Percentiles rank a stretch among this genome's conserved stretches.
Conservation (phyloP, 2,888 invertebrate species). For the Priocnemis perturbator region DNA sequence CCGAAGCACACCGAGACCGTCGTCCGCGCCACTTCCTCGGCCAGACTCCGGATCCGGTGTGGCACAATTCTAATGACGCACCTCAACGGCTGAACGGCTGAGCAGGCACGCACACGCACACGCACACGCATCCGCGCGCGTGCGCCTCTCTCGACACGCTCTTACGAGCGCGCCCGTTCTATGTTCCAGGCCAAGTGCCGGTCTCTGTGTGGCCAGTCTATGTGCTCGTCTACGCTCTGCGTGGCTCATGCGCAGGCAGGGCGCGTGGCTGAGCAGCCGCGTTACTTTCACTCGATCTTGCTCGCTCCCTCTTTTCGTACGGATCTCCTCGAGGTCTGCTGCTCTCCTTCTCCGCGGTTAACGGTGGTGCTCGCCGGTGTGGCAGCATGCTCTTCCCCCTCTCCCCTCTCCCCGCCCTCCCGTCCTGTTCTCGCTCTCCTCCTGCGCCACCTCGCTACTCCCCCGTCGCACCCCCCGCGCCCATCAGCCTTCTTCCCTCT, state of each 20-base stretch:
- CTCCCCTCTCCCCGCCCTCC: conserved; percentile 33
- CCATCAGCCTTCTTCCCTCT: too few species aligned
- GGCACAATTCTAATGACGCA: conserved; percentile 55
- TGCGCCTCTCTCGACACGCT: background rate
- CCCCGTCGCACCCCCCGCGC: too few species aligned
- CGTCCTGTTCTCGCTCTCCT: conserved; percentile 30
- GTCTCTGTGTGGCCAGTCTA: background rate
- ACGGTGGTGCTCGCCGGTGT: conserved; percentile 4
- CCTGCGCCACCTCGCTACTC: too few species aligned
- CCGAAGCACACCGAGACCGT: too few species aligned
- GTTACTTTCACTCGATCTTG: conserved; percentile 69
- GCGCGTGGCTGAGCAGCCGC: conserved; percentile 62
- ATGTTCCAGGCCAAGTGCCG: too few species aligned
- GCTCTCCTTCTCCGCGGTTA: conserved; percentile 5
- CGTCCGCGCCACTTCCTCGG: too few species aligned
- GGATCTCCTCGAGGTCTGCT: conserved; percentile 2
- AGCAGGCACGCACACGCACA: background rate
- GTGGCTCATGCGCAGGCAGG: conserved; percentile 49
- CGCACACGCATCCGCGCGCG: conserved; percentile 4
- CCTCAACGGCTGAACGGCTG: conserved; percentile 20
- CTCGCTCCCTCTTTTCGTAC: conserved; percentile 34
- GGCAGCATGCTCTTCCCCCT: conserved; percentile 13
- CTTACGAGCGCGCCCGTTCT: too few species aligned
- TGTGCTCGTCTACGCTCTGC: conserved; percentile 10
- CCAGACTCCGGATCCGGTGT: background rate